Conservation (phyloP, 2,888 invertebrate species). For the Cataglyphis cursor region DNA sequence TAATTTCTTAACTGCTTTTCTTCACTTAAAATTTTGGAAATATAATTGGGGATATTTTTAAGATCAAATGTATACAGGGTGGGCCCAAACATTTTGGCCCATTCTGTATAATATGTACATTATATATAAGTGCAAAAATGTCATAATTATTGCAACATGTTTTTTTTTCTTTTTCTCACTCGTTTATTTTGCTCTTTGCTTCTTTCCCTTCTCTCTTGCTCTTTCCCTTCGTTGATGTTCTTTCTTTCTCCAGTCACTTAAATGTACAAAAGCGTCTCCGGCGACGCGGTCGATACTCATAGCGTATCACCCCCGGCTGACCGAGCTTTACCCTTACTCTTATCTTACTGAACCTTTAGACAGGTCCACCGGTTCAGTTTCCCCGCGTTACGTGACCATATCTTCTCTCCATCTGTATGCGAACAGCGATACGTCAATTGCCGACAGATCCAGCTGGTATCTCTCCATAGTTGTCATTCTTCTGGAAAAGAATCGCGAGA, state of each 20-base stretch:
- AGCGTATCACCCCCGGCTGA: slow-evolving; percentile 75
- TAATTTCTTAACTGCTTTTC: not conserved
- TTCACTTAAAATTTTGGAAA: not conserved
- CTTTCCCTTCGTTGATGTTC: not conserved
- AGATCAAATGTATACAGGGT: no score
- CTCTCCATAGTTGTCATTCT: not conserved
- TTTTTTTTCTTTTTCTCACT: not conserved
- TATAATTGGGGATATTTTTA: slow-evolving; percentile 3
- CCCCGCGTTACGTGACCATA: not conserved
- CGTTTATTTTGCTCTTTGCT: slow-evolving; percentile 21
- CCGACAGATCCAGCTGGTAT: slow-evolving; percentile 72
- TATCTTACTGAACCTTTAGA: slow-evolving; percentile 70
- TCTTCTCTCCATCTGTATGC: not conserved
- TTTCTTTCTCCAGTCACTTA: slow-evolving; percentile 59
- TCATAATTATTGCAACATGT: not conserved
- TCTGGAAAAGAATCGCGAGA: not conserved
- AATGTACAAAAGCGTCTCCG: slow-evolving; percentile 74
- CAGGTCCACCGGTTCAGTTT: slow-evolving; percentile 7
- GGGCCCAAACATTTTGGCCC: no score
- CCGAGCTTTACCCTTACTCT: slow-evolving; percentile 76
- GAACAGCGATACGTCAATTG: slow-evolving; percentile 42
- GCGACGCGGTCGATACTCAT: slow-evolving; percentile 78
- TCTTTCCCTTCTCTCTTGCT: slow-evolving; percentile 2
- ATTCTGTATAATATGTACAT: not conserved
- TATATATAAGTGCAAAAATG: not conserved